These are phyloP conservation scores for Aethina tumida DNA, from an alignment of 1,140 invertebrate genomes.

Conservation along the genomic window DNA sequence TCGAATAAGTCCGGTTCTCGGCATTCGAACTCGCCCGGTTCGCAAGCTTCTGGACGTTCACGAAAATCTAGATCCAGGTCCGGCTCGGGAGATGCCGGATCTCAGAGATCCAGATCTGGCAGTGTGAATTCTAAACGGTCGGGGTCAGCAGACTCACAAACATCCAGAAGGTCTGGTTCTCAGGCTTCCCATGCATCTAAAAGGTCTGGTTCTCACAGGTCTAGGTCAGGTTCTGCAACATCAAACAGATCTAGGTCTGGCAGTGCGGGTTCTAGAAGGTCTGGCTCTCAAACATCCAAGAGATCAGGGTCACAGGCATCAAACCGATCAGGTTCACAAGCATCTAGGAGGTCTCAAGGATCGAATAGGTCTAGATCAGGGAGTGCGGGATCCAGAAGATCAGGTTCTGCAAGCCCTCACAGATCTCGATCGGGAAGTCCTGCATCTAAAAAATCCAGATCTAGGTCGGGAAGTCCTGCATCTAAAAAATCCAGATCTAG, in stretches of 20 bases:
- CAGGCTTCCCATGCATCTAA: slow-evolving; percentile 12
- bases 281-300: slow-evolving; percentile 27
- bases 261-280: slow-evolving; percentile 30
- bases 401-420: slow-evolving; percentile 13
- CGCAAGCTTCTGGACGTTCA: background rate
- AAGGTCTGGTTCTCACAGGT: slow-evolving; percentile 21
- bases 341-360: background rate
- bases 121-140: slow-evolving; percentile 29
- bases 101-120: slow-evolving; percentile 30
- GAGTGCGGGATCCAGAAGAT: slow-evolving; percentile 11
- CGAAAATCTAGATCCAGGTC: slow-evolving; percentile 1
- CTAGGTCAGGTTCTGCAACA: slow-evolving; percentile 13
- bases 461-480: slow-evolving; percentile 19
- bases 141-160: slow-evolving; percentile 27
- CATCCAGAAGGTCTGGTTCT: slow-evolving; percentile 19
- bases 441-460: slow-evolving; percentile 16
- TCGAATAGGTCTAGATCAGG: slow-evolving; percentile 15
- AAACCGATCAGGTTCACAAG: slow-evolving; percentile 26
- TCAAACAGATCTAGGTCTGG: slow-evolving; percentile 18
- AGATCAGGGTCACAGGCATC: slow-evolving; percentile 29
- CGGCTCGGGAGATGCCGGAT: slow-evolving; percentile 6
- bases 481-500: slow-evolving; percentile 27
- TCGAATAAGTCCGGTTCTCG: slow-evolving; percentile 9
- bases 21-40: slow-evolving; percentile 3
- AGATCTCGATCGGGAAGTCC: slow-evolving; percentile 14